Percentiles rank a stretch among this genome's conserved stretches.
Conservation (phyloP, 2,113 vertebrate genomes). For the Erythrolamprus reginae region DNA sequence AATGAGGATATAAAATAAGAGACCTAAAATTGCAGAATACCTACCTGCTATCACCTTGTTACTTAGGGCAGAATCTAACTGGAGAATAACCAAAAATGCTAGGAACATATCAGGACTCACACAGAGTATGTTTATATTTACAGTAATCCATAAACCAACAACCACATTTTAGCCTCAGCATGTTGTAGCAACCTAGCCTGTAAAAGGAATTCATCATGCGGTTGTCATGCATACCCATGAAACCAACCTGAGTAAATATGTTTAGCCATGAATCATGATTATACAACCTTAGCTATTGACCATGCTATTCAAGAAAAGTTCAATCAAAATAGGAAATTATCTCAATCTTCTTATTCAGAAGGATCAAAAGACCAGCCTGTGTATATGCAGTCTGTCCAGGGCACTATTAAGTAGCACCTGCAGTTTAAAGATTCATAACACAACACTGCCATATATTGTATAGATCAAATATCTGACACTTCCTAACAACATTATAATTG, state of each 20-base stretch:
- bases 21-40: not conserved
- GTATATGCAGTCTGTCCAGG: not conserved
- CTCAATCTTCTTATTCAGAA: not conserved
- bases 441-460: not conserved
- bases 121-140: not conserved
- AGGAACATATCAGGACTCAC: not conserved
- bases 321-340: not conserved
- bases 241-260: not conserved
- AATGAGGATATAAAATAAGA: not conserved
- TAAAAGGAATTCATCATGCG: not conserved
- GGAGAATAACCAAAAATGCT: not conserved
- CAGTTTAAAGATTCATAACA: not conserved
- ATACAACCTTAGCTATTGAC: not conserved
- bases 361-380: not conserved
- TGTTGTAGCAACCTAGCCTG: not conserved
- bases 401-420: not conserved
- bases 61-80: not conserved
- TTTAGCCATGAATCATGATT: not conserved
- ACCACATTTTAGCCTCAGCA: not conserved
- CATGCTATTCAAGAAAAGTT: not conserved
- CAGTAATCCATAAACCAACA: not conserved
- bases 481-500: not conserved
- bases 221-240: not conserved
- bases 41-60: not conserved
- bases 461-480: not conserved